Conservation (phyloP, 2,888 invertebrate genomes). For the Phengaris arion region DNA sequence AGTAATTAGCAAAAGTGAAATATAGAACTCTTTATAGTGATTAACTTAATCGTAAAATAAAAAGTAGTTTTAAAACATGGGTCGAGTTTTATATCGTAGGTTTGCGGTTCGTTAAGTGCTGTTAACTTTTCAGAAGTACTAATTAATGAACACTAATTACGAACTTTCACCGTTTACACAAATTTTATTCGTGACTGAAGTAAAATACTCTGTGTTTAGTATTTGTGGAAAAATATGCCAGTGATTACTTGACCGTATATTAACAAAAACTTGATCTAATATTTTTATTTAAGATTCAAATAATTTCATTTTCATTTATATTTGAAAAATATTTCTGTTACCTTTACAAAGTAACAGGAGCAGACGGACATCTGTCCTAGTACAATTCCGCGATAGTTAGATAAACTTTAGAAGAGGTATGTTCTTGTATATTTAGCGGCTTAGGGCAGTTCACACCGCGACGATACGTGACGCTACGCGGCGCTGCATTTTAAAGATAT, state of each 20-base stretch:
- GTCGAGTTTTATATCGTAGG: conserved; percentile 10
- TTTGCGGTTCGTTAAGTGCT: conserved; percentile 20
- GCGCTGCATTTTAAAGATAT: too few relatives aligned
- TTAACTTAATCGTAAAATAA: neutral
- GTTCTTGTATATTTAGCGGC: too few relatives aligned
- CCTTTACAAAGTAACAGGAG: too few relatives aligned
- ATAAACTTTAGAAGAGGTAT: too few relatives aligned
- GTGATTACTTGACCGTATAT: neutral
- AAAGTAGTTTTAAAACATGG: conserved; percentile 5
- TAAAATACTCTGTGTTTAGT: conserved; percentile 26
- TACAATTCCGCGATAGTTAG: too few relatives aligned
- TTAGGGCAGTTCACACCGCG: too few relatives aligned
- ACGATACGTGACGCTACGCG: too few relatives aligned
- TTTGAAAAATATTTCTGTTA: too few relatives aligned
- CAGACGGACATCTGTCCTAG: too few relatives aligned
- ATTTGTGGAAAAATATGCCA: neutral
- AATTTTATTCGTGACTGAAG: conserved; percentile 19
- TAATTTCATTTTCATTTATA: too few relatives aligned
- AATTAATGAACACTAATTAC: conserved; percentile 29
- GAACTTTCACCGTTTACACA: conserved; percentile 27
- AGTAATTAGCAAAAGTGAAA: neutral
- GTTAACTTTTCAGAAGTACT: conserved; percentile 28
- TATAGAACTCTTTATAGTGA: neutral
- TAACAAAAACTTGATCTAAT: neutral
- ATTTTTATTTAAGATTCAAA: neutral